phyloP scores from a whole-genome alignment of 1,140 invertebrate genomes.

The Littorina saxatilis region DNA sequence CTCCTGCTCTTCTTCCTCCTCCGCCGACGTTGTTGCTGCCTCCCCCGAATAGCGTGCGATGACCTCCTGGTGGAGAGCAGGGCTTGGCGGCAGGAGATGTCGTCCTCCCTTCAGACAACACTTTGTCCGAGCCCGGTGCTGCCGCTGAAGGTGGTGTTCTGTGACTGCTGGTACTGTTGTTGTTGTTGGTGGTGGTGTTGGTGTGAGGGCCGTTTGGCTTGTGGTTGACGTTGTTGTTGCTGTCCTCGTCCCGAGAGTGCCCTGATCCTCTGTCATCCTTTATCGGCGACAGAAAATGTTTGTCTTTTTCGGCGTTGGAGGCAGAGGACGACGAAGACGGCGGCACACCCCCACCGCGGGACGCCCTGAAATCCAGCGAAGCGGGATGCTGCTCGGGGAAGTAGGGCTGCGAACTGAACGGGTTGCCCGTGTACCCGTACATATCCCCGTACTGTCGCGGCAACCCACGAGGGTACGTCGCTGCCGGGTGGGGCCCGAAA shows the following conservation, averaged over 20 bases:
- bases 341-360: neutral
- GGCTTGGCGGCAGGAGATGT: neutral
- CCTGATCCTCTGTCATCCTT: slow-evolving; percentile 1
- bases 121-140: neutral
- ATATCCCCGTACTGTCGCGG: slow-evolving; percentile 42
- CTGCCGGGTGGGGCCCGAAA: slow-evolving; percentile 50
- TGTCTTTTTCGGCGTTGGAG: slow-evolving; percentile 25
- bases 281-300: slow-evolving; percentile 18
- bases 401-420: slow-evolving; percentile 28
- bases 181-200: slow-evolving; percentile 24
- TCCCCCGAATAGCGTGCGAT: slow-evolving; percentile 21
- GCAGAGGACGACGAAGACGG: neutral
- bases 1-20: slow-evolving; percentile 45
- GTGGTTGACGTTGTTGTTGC: neutral
- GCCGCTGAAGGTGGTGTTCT: slow-evolving; percentile 3
- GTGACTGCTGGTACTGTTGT: neutral
- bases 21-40: slow-evolving; percentile 18
- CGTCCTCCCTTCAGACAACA: neutral
- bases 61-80: neutral
- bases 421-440: slow-evolving; percentile 38
- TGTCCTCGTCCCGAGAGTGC: neutral
- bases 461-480: slow-evolving; percentile 39
- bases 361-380: slow-evolving; percentile 27
- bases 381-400: slow-evolving; percentile 32
- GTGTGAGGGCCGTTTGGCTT: neutral